Evolutionary conservation across 2,113 vertebrate genomes (phyloP), one percentile per base, ranked within the genome.

Genomic region (Menura novaehollandiae): DNA sequence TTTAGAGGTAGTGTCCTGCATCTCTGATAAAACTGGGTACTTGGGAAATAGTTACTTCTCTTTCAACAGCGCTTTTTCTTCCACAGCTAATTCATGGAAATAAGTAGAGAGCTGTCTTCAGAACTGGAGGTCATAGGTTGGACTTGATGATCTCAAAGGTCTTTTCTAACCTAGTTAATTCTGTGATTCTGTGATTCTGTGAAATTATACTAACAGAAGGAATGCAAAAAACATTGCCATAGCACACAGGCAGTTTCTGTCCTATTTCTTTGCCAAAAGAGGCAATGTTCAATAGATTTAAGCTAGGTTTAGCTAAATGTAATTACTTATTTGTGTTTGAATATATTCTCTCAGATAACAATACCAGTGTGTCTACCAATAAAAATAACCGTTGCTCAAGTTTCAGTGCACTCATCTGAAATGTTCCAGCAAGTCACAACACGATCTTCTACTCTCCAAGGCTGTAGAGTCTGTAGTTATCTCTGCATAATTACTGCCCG

Each of bases 201-300:
- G 39, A 78, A 95, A 53, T 49, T 18, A n/a, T 39, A n/a, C 8
- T 60, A 49, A 51, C 6, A 82, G 49, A 76, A 78, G 62, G 30
- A 58, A 49, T 52, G n/a, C 28, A 69, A 72, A 75, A 47, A 41
- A 47, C 37, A 4, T 22, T 37, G 13, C 21, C 32, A 60, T 69
- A 85, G 7, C 7, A 33, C 7, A 28, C 0, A 0, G 6, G 6
- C 9, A 51, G 13, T 59, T 91, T 88, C 43, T 39, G 21, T 51
- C 15, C 13, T 76, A 62, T 24, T 79, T 66, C 7, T 58, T 66
- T 75, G 11, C 23, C 58, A 62, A 85, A 91, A 85, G 15, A 63
- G 72, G 12, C 5, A 64, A 22, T 2, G 1, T 37, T 87, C 33
- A 33, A 55, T 8, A 87, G 21, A 55, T 59, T 63, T 72, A 67